Evolutionary conservation across 2,888 invertebrate genomes (phyloP), one percentile per base, ranked within the genome.

Genomic region (Diaperis boleti): DNA sequence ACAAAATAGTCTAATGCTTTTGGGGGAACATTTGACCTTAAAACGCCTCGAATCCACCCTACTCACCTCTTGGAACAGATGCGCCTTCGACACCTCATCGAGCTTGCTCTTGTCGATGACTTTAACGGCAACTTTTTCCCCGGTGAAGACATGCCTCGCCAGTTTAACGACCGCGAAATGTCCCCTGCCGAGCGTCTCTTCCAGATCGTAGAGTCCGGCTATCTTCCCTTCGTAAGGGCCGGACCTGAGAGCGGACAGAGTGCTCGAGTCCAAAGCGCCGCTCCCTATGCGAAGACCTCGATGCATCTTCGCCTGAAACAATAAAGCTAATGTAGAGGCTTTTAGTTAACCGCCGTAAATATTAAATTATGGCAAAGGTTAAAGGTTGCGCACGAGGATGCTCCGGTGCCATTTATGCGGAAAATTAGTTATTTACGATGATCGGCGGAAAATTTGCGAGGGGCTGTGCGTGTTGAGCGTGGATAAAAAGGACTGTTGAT

Each of bases 91-190:
- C 33, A 96, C 91, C 74, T 96, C 95, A 83, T 99, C 98, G 75
- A 99, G 84, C 84, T 98, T 98, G 74, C 92, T 95, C 84, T 99
- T 99, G 83, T 99, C 99, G 77, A 99, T 99, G 66, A 99, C 94
- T 88, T 96, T 96, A 55, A 96, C 96, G 57, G 96, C 96, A 59
- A 98, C 98, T 83, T 96, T 96, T 85, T 97, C 97, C 29, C 98
- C 98, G 52, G 99, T 99, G 83, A 99, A 98, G 61, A 98, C 98
- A 87, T 99, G 99, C 69, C 95, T 86, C 17, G 99, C 99, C 69
- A 96, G 85, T 85, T 98, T 99, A 41, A 98, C 98, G 67, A 98
- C 96, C 66, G 98, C 98, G 86, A 98, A 99, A 84, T 99, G 98
- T 62, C 98, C 99, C 64, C 96, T 92, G 44, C 99, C 99, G 60